Percentiles rank a stretch among this genome's conserved stretches.
phyloP scores from a whole-genome alignment of 1,140 invertebrate genomes.

The Nylanderia fulva region DNA sequence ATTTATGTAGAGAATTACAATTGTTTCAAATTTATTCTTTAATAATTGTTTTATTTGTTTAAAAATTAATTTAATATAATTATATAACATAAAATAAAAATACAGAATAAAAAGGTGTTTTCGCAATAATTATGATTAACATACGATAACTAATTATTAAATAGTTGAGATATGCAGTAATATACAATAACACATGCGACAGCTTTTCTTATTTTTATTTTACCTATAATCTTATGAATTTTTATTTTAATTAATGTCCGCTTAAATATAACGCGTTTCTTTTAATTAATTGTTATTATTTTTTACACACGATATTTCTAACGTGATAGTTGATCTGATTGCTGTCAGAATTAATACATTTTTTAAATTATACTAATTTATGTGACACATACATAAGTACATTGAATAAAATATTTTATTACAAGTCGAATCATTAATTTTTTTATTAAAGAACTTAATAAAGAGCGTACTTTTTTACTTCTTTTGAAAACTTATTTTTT shows the following conservation, averaged over 20 bases:
- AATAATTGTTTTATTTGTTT: background rate
- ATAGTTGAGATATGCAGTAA: background rate
- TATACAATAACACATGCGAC: background rate
- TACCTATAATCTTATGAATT: conserved; percentile 9
- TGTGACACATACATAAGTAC: background rate
- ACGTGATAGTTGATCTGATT: background rate
- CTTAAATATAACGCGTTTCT: background rate
- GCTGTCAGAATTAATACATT: background rate
- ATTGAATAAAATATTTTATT: background rate
- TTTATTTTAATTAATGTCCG: background rate
- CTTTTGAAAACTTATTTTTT: too few species aligned
- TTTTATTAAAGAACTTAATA: background rate
- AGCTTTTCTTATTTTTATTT: background rate
- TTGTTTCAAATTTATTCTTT: conserved; percentile 6
- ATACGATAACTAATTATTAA: background rate
- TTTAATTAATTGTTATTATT: background rate
- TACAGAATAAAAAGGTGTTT: background rate
- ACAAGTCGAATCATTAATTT: background rate
- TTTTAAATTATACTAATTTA: background rate
- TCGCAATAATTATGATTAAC: background rate
- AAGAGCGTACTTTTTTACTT: background rate
- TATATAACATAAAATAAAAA: background rate
- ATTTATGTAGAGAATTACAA: conserved; percentile 1
- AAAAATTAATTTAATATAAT: background rate
- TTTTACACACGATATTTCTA: background rate